Evolutionary conservation across 1,140 invertebrate species (phyloP), one percentile per base, ranked within the genome.

Genomic region (Aphaenogaster floridana): DNA sequence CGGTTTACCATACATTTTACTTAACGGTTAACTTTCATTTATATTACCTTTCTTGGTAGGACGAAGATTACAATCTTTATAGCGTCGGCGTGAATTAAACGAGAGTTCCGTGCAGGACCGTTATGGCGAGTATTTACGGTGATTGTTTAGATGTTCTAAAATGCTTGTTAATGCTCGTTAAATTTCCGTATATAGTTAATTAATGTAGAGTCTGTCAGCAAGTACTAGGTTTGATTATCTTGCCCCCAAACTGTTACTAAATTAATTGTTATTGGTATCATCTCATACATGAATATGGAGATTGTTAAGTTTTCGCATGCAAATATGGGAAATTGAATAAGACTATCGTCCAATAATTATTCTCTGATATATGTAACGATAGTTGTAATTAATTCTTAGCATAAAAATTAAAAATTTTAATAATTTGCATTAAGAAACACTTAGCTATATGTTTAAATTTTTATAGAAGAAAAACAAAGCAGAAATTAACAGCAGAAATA

Each of bases 1-100:
- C 57, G 45, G 15, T 80, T 80, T 52, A 68, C 13, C 57, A 15
- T 54, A n/a, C 9, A 2, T 13, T 80, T 80, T 54, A 54, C 34
- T 68, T 68, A 68, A 68, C 42, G 8, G 63, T 72, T 48, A 74
- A 74, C 17, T 72, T 48, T 61, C 11, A 5, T 74, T 83, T 61
- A 76, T 63, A 76, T 84, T 61, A 42, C 17, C 13, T n/a, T 61
- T 3, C 52, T 28, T 34, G 36, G n/a, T 57, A 15, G 17, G 54
- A 84, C 63, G 48, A 63, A 83, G 80, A 84, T 84, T 28, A n/a
- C 76, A 76, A 76, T 84, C 54, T 84, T 84, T 74, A 76, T 50
- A 39, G 45, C 54, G 54, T 50, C n/a, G n/a, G 69, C 13, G 50
- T 81, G 80, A 84, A 74, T 83, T 83, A 83, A 72, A 84, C 34